These are phyloP conservation scores for Hyperoodon ampullatus DNA, from an alignment of 2,113 vertebrate genomes.

Conservation along the genomic window DNA sequence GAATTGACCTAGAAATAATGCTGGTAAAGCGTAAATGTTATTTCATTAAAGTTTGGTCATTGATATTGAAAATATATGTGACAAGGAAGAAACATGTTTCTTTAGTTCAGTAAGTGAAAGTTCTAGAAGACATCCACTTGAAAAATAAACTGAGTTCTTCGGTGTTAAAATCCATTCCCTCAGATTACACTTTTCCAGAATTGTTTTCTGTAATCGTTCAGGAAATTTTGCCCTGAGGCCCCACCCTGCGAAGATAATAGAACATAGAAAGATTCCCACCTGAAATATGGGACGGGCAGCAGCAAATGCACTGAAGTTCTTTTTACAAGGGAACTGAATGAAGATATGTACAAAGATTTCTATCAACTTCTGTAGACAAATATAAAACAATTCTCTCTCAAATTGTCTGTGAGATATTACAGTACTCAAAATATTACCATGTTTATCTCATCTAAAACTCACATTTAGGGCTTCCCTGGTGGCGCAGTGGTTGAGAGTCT, in stretches of 20 bases:
- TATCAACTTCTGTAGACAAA: not conserved
- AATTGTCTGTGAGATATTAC: not conserved
- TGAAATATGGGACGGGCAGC: not conserved
- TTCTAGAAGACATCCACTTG: not conserved
- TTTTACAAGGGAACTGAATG: not conserved
- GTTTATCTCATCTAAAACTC: not conserved
- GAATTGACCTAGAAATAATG: not conserved
- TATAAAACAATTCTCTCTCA: not conserved
- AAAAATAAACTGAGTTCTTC: conserved; percentile 3
- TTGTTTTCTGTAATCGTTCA: not conserved
- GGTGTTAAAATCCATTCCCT: not conserved
- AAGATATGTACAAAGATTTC: not conserved
- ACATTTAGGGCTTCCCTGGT: too few species aligned
- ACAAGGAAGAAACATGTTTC: not conserved
- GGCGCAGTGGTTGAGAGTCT: too few species aligned
- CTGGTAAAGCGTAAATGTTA: not conserved
- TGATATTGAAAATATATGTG: not conserved
- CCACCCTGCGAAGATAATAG: not conserved
- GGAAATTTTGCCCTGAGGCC: not conserved
- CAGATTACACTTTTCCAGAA: not conserved
- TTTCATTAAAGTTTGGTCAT: not conserved
- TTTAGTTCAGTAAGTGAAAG: not conserved
- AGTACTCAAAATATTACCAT: not conserved
- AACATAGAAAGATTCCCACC: not conserved
- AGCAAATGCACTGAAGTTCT: not conserved